Evolutionary conservation across 2,888 invertebrate species (phyloP).

Genomic region (Dynastes grantii): DNA sequence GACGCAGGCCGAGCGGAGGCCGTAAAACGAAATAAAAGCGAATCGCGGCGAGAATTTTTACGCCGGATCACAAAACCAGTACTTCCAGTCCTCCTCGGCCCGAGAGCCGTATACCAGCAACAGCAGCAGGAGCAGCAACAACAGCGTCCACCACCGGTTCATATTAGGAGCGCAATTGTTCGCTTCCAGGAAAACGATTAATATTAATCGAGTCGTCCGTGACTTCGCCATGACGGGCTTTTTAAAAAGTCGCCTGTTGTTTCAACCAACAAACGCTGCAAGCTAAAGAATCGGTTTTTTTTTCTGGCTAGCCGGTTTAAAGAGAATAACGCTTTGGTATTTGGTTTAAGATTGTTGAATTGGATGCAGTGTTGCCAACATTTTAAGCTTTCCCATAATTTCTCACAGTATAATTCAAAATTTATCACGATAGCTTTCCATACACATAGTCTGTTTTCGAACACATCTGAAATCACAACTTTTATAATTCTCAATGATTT

Average conservation of each 20-base stretch:
- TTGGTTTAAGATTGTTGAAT: no score
- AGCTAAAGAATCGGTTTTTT: neutral
- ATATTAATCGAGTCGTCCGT: slow-evolving; percentile 49
- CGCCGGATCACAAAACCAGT: slow-evolving; percentile 34
- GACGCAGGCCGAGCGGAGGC: slow-evolving; percentile 2
- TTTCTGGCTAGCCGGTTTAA: neutral
- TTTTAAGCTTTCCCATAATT: no score
- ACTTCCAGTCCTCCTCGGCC: slow-evolving; percentile 28
- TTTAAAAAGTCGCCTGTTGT: slow-evolving; percentile 25
- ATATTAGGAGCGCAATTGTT: slow-evolving; percentile 50
- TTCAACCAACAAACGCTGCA: slow-evolving; percentile 14
- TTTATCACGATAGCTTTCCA: no score
- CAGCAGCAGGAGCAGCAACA: neutral
- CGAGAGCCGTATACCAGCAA: no score
- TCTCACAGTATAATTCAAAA: no score
- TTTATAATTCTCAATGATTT: no score
- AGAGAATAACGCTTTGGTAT: no score
- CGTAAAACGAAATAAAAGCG: slow-evolving; percentile 27
- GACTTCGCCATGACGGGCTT: slow-evolving; percentile 24
- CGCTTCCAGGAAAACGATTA: slow-evolving; percentile 48
- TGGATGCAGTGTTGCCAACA: no score
- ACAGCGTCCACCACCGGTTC: slow-evolving; percentile 1
- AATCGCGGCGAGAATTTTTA: slow-evolving; percentile 32
- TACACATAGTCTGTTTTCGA: no score
- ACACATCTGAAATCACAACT: no score